Percentiles rank a stretch among this genome's conserved stretches.
Evolutionary conservation across 2,888 invertebrate genomes (phyloP).

Genomic region (Invenusta paracnida): DNA sequence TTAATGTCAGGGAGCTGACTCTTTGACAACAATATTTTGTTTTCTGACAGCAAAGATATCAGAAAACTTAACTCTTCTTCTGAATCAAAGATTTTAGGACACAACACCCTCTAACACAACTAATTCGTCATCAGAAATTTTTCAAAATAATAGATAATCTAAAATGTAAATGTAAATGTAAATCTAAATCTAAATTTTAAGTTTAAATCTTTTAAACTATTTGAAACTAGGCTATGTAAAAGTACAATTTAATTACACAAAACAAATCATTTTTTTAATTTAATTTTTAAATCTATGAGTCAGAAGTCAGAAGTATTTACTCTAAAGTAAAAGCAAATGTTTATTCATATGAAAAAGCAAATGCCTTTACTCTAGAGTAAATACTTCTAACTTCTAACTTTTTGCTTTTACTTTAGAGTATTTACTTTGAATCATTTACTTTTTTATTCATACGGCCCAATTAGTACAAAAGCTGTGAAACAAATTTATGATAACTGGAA

Average conservation of each 20-base stretch:
- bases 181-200: too few species aligned
- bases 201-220: not conserved
- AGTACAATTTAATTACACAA: not conserved
- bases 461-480: too few species aligned
- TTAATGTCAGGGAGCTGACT: not conserved
- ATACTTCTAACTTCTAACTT: not conserved
- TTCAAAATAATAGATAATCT: not conserved
- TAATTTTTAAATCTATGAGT: not conserved
- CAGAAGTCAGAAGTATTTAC: constrained; percentile 1
- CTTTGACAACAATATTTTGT: constrained; percentile 14
- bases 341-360: constrained; percentile 3
- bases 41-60: not conserved
- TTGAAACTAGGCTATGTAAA: not conserved
- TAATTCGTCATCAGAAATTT: not conserved
- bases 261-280: not conserved
- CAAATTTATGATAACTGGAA: too few species aligned
- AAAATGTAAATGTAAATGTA: too few species aligned
- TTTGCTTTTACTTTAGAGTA: not conserved
- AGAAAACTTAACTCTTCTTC: not conserved
- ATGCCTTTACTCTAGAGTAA: not conserved
- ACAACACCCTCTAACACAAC: not conserved
- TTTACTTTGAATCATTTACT: not conserved
- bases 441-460: not conserved
- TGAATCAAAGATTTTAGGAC: not conserved
- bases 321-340: constrained; percentile 19